Conservation (phyloP, 2,888 invertebrate genomes). For the Eutolmus rufibarbis region DNA sequence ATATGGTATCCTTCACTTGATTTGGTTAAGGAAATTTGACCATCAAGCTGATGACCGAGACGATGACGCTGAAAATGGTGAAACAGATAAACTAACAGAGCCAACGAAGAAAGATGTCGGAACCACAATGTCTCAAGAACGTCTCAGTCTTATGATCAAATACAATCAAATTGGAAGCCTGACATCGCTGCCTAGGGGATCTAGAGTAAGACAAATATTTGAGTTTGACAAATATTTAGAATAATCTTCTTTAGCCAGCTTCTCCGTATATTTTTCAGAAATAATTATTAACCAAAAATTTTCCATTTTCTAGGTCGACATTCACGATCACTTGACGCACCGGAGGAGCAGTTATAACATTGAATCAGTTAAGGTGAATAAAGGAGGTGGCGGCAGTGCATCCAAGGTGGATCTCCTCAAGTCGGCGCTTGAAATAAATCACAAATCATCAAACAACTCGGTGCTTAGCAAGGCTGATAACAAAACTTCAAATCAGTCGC, state of each 20-base stretch:
- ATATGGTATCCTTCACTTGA: conserved; percentile 75
- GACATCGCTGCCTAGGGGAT: conserved; percentile 73
- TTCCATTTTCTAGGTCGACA: conserved; percentile 57
- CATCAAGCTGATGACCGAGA: conserved; percentile 57
- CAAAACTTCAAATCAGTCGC: conserved; percentile 69
- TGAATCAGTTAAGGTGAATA: conserved; percentile 58
- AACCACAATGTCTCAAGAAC: conserved; percentile 75
- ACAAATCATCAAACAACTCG: conserved; percentile 65
- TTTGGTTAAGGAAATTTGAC: conserved; percentile 74
- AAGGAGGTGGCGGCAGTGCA: conserved; percentile 61
- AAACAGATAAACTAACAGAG: conserved; percentile 72
- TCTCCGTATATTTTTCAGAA: neutral
- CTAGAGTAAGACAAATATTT: conserved; percentile 65
- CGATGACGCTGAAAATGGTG: conserved; percentile 65
- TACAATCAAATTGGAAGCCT: conserved; percentile 80
- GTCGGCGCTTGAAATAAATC: conserved; percentile 74
- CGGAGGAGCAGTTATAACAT: conserved; percentile 63
- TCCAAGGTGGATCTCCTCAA: conserved; percentile 71
- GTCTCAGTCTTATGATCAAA: conserved; percentile 76
- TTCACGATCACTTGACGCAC: conserved; percentile 62
- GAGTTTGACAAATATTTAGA: neutral
- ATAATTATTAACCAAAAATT: neutral
- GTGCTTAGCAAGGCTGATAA: conserved; percentile 60
- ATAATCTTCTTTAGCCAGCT: neutral
- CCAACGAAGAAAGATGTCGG: conserved; percentile 73